A percentile compares a stretch with the other conserved stretches of the same genome.
phyloP scores from a whole-genome alignment of 2,888 invertebrate species.

The Cyrtodaria siliqua region DNA sequence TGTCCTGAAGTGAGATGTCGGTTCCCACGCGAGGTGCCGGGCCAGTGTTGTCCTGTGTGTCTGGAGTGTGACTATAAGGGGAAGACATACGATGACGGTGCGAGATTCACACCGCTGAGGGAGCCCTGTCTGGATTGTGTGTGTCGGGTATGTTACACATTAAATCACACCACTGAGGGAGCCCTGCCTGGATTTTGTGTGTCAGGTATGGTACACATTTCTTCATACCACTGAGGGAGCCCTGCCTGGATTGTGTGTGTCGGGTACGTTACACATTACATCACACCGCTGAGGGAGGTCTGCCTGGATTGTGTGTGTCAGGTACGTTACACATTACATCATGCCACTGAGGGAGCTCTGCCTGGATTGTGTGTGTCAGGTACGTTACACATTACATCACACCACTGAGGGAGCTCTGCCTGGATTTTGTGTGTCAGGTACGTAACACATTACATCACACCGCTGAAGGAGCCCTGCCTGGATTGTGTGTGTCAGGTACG shows the following conservation, averaged over 20 bases:
- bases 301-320: slow-evolving; percentile 77
- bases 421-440: slow-evolving; percentile 77
- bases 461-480: slow-evolving; percentile 71
- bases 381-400: slow-evolving; percentile 25
- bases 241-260: slow-evolving; percentile 81
- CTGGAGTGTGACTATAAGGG: slow-evolving; percentile 76
- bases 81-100: slow-evolving; percentile 70
- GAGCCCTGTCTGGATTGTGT: slow-evolving; percentile 76
- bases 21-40: slow-evolving; percentile 66
- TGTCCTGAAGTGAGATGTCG: slow-evolving; percentile 71
- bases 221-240: slow-evolving; percentile 67
- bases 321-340: too few species aligned
- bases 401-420: background rate
- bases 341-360: slow-evolving; percentile 72
- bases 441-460: slow-evolving; percentile 19
- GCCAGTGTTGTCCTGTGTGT: slow-evolving; percentile 81
- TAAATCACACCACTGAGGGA: slow-evolving; percentile 69
- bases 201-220: slow-evolving; percentile 69
- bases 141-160: slow-evolving; percentile 69
- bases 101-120: slow-evolving; percentile 69
- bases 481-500: slow-evolving; percentile 76
- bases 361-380: slow-evolving; percentile 75
- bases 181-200: slow-evolving; percentile 76
- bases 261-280: too few species aligned
- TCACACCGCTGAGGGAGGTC: slow-evolving; percentile 69